These are phyloP conservation scores for Anolis carolinensis DNA, from an alignment of 2,113 vertebrate genomes.

Conservation along the genomic window DNA sequence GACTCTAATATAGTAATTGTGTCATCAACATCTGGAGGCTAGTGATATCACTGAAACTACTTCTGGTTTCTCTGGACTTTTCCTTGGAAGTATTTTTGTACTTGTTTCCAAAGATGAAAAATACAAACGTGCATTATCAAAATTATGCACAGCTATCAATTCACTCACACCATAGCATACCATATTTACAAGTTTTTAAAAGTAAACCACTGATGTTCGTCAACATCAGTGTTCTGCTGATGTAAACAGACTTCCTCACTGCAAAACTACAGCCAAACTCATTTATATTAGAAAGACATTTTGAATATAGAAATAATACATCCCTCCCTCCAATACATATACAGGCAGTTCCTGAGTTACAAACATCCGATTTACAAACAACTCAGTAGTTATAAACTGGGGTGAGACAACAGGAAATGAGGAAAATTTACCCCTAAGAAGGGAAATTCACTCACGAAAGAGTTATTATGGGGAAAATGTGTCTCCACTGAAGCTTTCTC, in stretches of 20 bases:
- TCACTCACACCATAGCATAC: no score
- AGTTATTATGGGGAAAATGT: no score
- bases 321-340: background rate
- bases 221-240: background rate
- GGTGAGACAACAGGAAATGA: no score
- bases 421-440: no score
- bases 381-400: no score
- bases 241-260: background rate
- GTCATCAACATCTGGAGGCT: background rate
- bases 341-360: background rate
- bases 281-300: background rate
- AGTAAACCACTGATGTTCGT: background rate
- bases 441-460: no score
- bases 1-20: background rate
- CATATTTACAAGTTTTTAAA: background rate
- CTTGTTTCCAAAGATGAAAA: background rate
- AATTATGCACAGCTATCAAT: no score
- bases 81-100: background rate
- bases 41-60: background rate
- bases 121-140: background rate
- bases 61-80: background rate
- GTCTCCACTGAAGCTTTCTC: no score
- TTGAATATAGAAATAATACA: background rate
- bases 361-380: no score
- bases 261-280: background rate